Evolutionary conservation across 1,140 invertebrate species (phyloP), one percentile per base, ranked within the genome.

Genomic region (Leptinotarsa defecta): DNA sequence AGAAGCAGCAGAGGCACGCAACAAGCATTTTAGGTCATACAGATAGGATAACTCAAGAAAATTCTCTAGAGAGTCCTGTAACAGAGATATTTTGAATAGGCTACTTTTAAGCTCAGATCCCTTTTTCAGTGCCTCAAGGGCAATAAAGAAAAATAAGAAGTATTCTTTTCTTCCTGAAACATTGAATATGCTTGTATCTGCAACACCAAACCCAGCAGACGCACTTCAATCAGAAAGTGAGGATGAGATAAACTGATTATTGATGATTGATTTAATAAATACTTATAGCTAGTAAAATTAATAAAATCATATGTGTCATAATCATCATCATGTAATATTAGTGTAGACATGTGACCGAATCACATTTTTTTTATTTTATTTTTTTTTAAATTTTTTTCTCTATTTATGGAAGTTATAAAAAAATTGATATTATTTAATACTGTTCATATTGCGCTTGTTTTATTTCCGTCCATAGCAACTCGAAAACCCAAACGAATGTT

Each of bases 1-100:
- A 75, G 77, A 80, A 48, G 75, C 75, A 15, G 74, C 77, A 61
- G 63, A 62, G 1, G 27, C 27, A 34, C 27, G 27, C 27, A 34
- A 34, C 27, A 34, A 34, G 27, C 27, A 34, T 34, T 34, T 34
- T 34, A 34, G 6, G 27, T 34, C 27, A 34, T 34, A 34, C 27
- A 34, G 27, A 34, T 5, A 34, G 27, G 27, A 34, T 34, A 1
- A 34, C 27, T 34, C 27, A 34, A 34, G 27, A 34, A 34, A 34
- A 34, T 34, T 34, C 27, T 24, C 22, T 24, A 24, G 22, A 24
- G 22, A 24, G 22, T 24, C 22, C 22, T 24, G 22, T 24, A 24
- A 24, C 22, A 24, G 22, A 24, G 22, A 24, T 24, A 24, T 3
- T 24, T 24, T 24, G 22, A 24, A 24, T 24, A 24, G 22, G 22